These are phyloP conservation scores for Margaritifera margaritifera DNA, from an alignment of 2,888 invertebrate genomes.

Conservation along the genomic window DNA sequence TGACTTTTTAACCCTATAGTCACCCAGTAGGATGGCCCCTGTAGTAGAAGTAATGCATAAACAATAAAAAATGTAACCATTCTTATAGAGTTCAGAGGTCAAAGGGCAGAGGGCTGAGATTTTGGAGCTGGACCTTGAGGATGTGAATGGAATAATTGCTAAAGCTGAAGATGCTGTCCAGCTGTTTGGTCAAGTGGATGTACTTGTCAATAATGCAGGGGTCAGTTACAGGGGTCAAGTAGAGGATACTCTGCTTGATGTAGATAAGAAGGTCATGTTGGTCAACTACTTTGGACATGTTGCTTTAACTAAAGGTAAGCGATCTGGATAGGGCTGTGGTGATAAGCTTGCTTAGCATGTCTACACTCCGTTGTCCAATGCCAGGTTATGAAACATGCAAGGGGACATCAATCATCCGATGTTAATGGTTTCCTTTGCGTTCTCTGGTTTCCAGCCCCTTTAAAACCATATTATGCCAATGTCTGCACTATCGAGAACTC, in stretches of 20 bases:
- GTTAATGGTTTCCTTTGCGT: too few relatives aligned
- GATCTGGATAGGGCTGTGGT: too few relatives aligned
- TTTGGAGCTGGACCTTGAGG: slow-evolving; percentile 81
- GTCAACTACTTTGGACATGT: slow-evolving; percentile 96
- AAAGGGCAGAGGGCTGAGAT: slow-evolving; percentile 32
- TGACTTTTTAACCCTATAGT: too few relatives aligned
- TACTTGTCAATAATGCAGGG: slow-evolving; percentile 94
- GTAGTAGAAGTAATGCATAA: too few relatives aligned
- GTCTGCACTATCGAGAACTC: too few relatives aligned
- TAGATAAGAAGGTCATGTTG: slow-evolving; percentile 90
- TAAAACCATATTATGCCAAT: too few relatives aligned
- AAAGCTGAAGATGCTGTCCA: slow-evolving; percentile 79
- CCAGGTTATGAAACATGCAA: too few relatives aligned
- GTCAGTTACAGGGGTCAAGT: slow-evolving; percentile 83
- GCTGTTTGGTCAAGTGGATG: slow-evolving; percentile 79
- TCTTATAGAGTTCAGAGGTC: slow-evolving; percentile 1
- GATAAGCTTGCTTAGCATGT: too few relatives aligned
- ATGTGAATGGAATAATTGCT: slow-evolving; percentile 79
- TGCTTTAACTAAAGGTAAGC: slow-evolving; percentile 89
- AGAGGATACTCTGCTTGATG: slow-evolving; percentile 83
- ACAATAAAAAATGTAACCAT: background rate
- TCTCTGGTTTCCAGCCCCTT: too few relatives aligned
- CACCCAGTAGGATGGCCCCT: too few relatives aligned
- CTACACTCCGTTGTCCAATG: too few relatives aligned
- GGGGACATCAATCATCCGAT: too few relatives aligned